These are phyloP conservation scores for Psammodynastes pulverulentus DNA, from an alignment of 2,113 vertebrate genomes.

Conservation along the genomic window DNA sequence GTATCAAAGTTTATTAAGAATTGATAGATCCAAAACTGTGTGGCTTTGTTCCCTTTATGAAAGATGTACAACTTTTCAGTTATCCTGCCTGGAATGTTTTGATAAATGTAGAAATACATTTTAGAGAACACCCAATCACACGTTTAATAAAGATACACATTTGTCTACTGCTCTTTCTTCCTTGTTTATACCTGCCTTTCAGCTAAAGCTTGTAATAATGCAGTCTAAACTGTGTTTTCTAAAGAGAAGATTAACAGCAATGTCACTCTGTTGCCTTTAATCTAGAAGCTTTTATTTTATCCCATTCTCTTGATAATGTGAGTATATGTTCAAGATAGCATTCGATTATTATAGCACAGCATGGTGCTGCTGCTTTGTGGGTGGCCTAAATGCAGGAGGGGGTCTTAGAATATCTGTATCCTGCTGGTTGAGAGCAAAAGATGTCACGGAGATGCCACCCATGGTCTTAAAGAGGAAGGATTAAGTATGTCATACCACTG, in stretches of 20 bases:
- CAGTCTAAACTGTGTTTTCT: conserved; percentile 37
- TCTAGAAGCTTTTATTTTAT: conserved; percentile 58
- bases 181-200: conserved; percentile 29
- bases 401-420: conserved; percentile 60
- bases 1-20: background rate
- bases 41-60: background rate
- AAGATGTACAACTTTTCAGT: background rate
- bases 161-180: conserved; percentile 10
- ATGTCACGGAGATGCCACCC: conserved; percentile 61
- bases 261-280: conserved; percentile 43
- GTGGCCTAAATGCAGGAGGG: conserved; percentile 47
- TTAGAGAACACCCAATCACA: background rate
- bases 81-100: background rate
- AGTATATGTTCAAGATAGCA: conserved; percentile 62
- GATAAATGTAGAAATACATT: background rate
- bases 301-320: conserved; percentile 64
- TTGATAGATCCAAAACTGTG: background rate
- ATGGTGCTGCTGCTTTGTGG: conserved; percentile 57
- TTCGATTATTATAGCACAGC: conserved; percentile 63
- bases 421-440: conserved; percentile 62
- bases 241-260: conserved; percentile 53
- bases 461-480: conserved; percentile 48
- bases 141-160: background rate
- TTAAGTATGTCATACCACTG: conserved; percentile 41
- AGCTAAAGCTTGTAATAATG: conserved; percentile 35